Evolutionary conservation across 2,888 invertebrate species (phyloP).

Genomic region (Nycteola revayana): DNA sequence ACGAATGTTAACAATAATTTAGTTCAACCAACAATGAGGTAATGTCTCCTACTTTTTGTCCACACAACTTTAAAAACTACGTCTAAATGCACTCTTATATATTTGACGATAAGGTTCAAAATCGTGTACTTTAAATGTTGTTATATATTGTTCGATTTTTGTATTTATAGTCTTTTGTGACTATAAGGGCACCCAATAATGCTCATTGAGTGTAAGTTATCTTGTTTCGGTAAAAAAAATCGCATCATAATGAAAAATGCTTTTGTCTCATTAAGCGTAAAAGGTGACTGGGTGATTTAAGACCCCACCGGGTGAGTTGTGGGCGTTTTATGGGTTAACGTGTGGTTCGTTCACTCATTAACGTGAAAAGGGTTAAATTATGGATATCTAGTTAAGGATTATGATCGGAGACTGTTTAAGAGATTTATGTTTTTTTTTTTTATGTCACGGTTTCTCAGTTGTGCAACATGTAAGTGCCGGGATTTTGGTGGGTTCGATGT

Average conservation of each 20-base stretch:
- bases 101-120: neutral
- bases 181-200: conserved; percentile 65
- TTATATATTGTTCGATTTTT: conserved; percentile 14
- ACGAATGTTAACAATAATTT: conserved; percentile 41
- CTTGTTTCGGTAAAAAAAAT: conserved; percentile 56
- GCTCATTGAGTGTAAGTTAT: conserved; percentile 70
- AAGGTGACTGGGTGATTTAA: conserved; percentile 65
- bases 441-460: too few relatives aligned
- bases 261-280: conserved; percentile 74
- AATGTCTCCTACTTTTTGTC: conserved; percentile 42
- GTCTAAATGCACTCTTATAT: conserved; percentile 3
- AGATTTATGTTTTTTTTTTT: too few relatives aligned
- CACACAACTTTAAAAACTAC: conserved; percentile 12
- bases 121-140: neutral
- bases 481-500: too few relatives aligned
- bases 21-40: conserved; percentile 45
- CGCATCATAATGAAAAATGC: conserved; percentile 58
- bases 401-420: neutral
- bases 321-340: conserved; percentile 35
- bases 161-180: conserved; percentile 68
- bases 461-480: too few relatives aligned
- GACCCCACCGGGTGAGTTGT: conserved; percentile 40
- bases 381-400: conserved; percentile 24
- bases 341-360: conserved; percentile 36
- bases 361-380: conserved; percentile 21